phyloP scores from a whole-genome alignment of 1,140 invertebrate species.

The Popillia japonica region DNA sequence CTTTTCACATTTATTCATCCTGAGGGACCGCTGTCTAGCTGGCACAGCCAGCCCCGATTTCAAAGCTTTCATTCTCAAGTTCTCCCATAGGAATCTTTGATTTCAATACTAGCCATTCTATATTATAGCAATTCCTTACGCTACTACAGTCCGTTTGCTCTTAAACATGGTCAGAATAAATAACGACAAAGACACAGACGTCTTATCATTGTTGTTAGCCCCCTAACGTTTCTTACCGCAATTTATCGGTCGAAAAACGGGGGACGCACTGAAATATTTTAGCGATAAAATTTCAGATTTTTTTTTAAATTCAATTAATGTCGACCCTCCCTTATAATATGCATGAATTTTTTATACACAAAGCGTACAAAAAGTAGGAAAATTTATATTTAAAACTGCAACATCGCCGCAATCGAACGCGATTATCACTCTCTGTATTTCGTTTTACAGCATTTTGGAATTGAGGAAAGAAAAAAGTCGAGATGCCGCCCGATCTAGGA shows the following conservation, averaged over 20 bases:
- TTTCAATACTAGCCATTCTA: constrained; percentile 52
- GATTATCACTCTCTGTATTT: constrained; percentile 39
- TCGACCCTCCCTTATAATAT: background rate
- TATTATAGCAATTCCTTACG: too few species aligned
- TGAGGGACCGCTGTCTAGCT: constrained; percentile 54
- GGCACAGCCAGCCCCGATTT: constrained; percentile 42
- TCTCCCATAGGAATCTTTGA: constrained; percentile 51
- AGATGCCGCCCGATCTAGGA: constrained; percentile 91
- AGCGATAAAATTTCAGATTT: background rate
- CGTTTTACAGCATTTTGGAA: constrained; percentile 87
- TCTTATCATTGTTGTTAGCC: background rate
- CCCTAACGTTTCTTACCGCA: background rate
- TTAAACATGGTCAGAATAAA: constrained; percentile 15
- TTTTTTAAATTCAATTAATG: background rate
- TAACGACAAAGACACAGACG: constrained; percentile 17
- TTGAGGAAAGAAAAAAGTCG: constrained; percentile 96
- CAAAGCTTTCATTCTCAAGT: constrained; percentile 50
- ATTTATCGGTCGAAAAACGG: background rate
- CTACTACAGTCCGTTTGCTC: too few species aligned
- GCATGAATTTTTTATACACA: constrained; percentile 3
- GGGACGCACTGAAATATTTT: background rate
- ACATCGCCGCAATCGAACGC: too few species aligned
- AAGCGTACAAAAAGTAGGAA: too few species aligned
- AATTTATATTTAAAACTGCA: too few species aligned
- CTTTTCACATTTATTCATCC: constrained; percentile 58